A percentile compares a stretch with the other conserved stretches of the same genome.
phyloP scores from a whole-genome alignment of 2,113 vertebrate species.

The Plectropomus leopardus region DNA sequence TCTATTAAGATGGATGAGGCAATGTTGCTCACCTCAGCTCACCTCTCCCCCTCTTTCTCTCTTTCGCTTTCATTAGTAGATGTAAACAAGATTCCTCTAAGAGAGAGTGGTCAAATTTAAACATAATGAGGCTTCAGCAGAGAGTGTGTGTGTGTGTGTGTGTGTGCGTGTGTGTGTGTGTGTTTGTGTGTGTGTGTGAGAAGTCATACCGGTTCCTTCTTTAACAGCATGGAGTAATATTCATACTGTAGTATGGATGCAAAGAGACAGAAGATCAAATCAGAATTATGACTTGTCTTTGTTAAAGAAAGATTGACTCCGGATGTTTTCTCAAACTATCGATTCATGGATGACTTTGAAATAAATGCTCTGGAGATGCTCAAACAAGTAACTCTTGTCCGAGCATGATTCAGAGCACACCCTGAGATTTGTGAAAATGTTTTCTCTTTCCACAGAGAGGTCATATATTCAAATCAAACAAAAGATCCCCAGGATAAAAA shows the following conservation, averaged over 20 bases:
- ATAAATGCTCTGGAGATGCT: not conserved
- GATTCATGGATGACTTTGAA: not conserved
- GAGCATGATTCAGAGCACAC: not conserved
- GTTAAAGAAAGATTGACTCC: not conserved
- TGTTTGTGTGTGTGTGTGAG: not conserved
- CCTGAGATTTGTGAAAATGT: not conserved
- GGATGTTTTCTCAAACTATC: not conserved
- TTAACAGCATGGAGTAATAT: too few species aligned
- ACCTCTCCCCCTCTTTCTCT: too few species aligned
- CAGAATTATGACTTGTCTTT: too few species aligned
- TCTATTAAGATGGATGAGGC: not conserved
- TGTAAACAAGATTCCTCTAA: not conserved
- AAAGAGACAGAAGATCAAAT: not conserved
- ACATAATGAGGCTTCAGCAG: not conserved
- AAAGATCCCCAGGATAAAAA: not conserved
- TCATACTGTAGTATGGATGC: too few species aligned
- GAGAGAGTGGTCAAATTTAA: not conserved
- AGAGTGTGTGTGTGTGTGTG: not conserved
- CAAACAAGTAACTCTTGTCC: not conserved
- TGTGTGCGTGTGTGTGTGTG: not conserved
- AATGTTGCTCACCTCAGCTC: not conserved
- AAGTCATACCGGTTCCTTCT: too few species aligned
- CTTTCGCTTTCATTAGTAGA: not conserved
- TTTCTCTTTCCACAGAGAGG: not conserved
- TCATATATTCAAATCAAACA: too few species aligned